Evolutionary conservation across 2,113 vertebrate species (phyloP).

Genomic region (Megaceryle maxima): DNA sequence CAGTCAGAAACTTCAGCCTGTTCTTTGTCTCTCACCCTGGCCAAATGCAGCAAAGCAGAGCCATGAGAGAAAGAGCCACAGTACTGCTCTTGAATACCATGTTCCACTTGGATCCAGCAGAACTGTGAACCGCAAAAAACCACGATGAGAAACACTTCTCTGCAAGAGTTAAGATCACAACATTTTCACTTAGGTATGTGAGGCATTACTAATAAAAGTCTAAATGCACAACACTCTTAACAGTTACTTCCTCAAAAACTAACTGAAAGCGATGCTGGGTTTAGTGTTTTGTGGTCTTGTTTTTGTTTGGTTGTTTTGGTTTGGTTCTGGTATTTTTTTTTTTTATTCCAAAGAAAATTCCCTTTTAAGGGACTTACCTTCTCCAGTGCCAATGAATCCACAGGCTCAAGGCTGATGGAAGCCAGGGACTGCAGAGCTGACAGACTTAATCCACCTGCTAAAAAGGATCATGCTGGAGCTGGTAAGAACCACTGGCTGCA

Average conservation of each 20-base stretch:
- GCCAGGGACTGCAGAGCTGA: constrained; percentile 56
- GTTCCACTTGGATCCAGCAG: neutral
- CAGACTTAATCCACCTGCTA: constrained; percentile 70
- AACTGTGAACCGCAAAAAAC: neutral
- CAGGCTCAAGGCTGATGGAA: constrained; percentile 55
- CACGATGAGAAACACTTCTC: fast-evolving
- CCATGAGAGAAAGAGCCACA: neutral
- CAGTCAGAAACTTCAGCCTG: neutral
- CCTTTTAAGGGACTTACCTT: constrained; percentile 70
- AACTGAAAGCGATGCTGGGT: neutral
- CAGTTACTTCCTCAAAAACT: neutral
- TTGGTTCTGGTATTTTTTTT: neutral
- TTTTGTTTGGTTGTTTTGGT: neutral
- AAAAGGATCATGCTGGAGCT: constrained; percentile 70
- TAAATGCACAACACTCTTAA: neutral
- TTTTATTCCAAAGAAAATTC: constrained; percentile 53
- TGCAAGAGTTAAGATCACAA: neutral
- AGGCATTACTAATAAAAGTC: neutral
- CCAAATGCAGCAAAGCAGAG: neutral
- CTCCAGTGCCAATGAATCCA: constrained; percentile 53
- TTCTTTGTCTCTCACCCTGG: neutral
- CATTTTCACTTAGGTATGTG: neutral
- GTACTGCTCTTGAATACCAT: neutral
- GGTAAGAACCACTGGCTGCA: constrained; percentile 53
- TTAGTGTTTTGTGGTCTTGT: neutral